Evolutionary conservation across 2,113 vertebrate genomes (phyloP).

Genomic region (Rhea pennata): DNA sequence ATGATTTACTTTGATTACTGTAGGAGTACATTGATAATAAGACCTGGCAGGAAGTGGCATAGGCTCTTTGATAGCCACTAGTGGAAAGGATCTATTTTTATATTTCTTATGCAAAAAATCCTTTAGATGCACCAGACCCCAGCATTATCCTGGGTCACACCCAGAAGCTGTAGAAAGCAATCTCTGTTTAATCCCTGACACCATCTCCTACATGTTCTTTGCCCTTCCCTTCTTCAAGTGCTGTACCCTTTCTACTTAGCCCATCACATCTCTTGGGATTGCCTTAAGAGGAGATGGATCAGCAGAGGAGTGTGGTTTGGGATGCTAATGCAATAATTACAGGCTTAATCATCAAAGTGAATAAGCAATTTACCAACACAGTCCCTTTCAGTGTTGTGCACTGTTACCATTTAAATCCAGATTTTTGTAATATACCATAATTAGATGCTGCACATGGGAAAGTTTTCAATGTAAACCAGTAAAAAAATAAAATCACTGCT

Average conservation of each 20-base stretch:
- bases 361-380: constrained; percentile 36
- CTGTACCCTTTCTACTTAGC: neutral
- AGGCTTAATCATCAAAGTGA: constrained; percentile 56
- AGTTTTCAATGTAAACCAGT: constrained; percentile 53
- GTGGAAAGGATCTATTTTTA: neutral
- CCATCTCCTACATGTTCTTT: neutral
- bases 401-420: constrained; percentile 27
- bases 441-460: constrained; percentile 47
- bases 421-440: constrained; percentile 43
- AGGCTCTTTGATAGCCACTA: neutral
- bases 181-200: neutral
- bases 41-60: neutral
- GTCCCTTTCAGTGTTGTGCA: constrained; percentile 9
- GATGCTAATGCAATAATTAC: constrained; percentile 65
- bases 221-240: neutral
- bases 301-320: constrained; percentile 6
- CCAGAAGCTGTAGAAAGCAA: neutral
- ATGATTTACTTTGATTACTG: neutral
- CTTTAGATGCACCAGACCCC: neutral
- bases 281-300: constrained; percentile 14
- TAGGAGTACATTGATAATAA: neutral
- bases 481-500: constrained; percentile 62
- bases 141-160: neutral
- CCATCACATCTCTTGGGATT: neutral
- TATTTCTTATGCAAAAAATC: neutral